Conservation (phyloP, 2,797 vertebrate species). For the Crax fasciolata region DNA sequence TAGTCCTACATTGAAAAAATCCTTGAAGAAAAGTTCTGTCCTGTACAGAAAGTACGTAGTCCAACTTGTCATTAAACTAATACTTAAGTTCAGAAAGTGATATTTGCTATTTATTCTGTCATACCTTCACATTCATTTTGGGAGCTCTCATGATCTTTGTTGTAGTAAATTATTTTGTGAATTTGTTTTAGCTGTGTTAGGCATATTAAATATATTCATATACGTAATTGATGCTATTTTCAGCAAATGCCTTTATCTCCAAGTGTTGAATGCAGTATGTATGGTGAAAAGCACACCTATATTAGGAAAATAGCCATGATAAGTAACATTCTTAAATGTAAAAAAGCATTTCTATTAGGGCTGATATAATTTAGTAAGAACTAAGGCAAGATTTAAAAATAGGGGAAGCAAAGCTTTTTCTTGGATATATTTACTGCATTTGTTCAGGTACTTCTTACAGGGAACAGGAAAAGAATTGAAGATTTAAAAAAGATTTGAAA, state of each 20-base stretch:
- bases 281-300: neutral
- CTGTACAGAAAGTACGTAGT: neutral
- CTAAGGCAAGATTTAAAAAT: neutral
- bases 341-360: fast-evolving
- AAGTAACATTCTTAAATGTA: neutral
- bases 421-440: neutral
- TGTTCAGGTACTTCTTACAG: neutral
- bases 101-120: neutral
- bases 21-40: neutral
- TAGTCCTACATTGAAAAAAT: neutral
- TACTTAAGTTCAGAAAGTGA: neutral
- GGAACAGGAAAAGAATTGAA: neutral
- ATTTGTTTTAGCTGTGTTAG: neutral
- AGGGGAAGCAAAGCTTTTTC: neutral
- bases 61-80: neutral
- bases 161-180: neutral
- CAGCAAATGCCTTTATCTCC: neutral
- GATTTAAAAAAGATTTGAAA: neutral
- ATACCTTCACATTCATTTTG: constrained; percentile 6
- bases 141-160: neutral
- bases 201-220: neutral
- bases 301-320: neutral
- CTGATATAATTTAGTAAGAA: neutral
- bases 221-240: neutral
- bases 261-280: neutral